Conservation (phyloP, 2,888 invertebrate genomes). For the Tiphia femorata region DNA sequence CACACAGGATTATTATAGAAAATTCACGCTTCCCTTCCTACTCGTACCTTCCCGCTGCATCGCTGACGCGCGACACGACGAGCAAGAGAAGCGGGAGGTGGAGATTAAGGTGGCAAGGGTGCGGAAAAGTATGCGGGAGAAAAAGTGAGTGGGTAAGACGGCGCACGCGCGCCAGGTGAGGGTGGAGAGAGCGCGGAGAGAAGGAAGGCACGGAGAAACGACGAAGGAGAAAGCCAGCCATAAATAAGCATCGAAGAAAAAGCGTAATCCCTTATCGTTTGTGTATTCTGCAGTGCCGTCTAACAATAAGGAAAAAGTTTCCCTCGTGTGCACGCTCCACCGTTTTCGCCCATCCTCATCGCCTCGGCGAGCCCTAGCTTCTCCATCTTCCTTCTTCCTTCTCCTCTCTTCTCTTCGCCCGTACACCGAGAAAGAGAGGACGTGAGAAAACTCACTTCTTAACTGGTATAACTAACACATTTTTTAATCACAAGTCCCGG, state of each 20-base stretch:
- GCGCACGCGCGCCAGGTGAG: neutral
- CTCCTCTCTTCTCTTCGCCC: no score
- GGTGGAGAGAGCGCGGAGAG: slow-evolving; percentile 15
- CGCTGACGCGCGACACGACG: neutral
- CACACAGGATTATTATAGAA: neutral
- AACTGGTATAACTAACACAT: no score
- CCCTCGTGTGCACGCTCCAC: neutral
- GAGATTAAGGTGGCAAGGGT: neutral
- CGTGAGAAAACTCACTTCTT: no score
- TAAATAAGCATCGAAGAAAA: slow-evolving; percentile 36
- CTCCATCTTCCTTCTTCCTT: slow-evolving; percentile 6
- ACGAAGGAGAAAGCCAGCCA: slow-evolving; percentile 23
- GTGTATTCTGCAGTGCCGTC: slow-evolving; percentile 26
- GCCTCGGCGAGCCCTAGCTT: no score
- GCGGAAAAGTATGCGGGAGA: no score
- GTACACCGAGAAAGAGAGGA: no score
- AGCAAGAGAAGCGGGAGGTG: neutral
- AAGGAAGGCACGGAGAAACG: slow-evolving; percentile 3
- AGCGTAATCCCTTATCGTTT: slow-evolving; percentile 41
- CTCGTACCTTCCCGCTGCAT: neutral
- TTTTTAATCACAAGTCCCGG: no score
- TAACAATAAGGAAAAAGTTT: slow-evolving; percentile 31
- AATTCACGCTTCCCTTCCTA: neutral
- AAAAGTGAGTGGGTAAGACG: neutral
- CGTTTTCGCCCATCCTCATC: neutral